A percentile compares a stretch with the other conserved stretches of the same genome.
These are phyloP conservation scores for Belonocnema kinseyi DNA, from an alignment of 1,140 invertebrate genomes.

Conservation along the genomic window DNA sequence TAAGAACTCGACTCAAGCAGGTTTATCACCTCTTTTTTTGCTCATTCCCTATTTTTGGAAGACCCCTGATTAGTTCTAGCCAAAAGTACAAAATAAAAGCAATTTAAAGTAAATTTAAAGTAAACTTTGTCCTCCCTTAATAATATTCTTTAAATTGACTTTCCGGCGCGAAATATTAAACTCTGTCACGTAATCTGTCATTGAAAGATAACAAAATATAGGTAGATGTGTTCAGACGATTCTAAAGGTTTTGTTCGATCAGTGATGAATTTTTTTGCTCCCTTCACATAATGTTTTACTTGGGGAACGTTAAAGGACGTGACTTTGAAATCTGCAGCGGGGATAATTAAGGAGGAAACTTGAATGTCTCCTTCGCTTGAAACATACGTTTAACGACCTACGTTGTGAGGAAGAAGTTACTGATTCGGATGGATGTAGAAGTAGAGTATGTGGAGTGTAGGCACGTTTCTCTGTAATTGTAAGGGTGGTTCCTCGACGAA, in stretches of 20 bases:
- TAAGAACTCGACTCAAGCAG: too few relatives aligned
- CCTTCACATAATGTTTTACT: constrained; percentile 17
- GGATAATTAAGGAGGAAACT: constrained; percentile 68
- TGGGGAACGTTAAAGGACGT: constrained; percentile 51
- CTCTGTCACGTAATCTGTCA: too few relatives aligned
- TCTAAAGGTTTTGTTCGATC: too few relatives aligned
- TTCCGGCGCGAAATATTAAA: too few relatives aligned
- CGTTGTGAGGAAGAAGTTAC: constrained; percentile 51
- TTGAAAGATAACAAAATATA: too few relatives aligned
- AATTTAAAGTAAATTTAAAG: constrained; percentile 48
- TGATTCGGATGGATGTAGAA: constrained; percentile 55
- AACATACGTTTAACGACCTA: constrained; percentile 66
- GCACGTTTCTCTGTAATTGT: constrained; percentile 70
- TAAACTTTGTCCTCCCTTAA: constrained; percentile 39
- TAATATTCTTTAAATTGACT: too few relatives aligned
- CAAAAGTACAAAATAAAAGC: constrained; percentile 38
- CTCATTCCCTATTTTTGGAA: too few relatives aligned
- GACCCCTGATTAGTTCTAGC: constrained; percentile 17
- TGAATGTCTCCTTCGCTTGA: constrained; percentile 54
- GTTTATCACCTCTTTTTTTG: too few relatives aligned
- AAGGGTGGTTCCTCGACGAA: constrained; percentile 57
- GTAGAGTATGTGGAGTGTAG: constrained; percentile 39
- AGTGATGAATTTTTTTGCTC: not conserved
- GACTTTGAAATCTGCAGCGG: constrained; percentile 51
- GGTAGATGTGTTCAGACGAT: too few relatives aligned